Percentiles rank a stretch among this genome's conserved stretches.
These are phyloP conservation scores for Spinus olivaceus DNA, from an alignment of 2,797 vertebrate genomes.

Conservation along the genomic window DNA sequence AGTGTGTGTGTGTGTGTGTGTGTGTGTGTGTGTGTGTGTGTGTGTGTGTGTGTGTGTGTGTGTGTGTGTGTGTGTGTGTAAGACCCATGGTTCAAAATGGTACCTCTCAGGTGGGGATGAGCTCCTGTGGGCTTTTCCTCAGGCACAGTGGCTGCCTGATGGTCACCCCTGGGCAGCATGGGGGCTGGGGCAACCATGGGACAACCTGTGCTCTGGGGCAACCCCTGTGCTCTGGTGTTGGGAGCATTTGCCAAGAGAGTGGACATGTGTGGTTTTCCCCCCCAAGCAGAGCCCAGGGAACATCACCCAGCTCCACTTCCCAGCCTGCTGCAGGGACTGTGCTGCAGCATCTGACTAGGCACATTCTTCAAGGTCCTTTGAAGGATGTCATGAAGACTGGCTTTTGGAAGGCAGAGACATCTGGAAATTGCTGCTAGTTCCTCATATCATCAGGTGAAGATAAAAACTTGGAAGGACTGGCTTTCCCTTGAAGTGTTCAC, in stretches of 20 bases:
- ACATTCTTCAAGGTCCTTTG: neutral
- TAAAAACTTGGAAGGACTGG: neutral
- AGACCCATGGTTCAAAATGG: fast-evolving
- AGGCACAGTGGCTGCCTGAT: neutral
- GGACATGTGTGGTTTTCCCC: fast-evolving
- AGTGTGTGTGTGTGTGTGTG: no score
- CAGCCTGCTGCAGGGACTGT: neutral
- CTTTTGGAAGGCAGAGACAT: neutral
- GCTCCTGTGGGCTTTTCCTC: neutral
- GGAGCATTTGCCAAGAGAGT: neutral
- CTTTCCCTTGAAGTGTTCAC: neutral
- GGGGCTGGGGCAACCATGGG: neutral
- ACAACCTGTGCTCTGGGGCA: neutral
- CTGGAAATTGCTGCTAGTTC: neutral
- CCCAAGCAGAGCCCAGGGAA: fast-evolving
- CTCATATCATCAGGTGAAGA: neutral
- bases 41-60: no score
- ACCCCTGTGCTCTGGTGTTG: neutral
- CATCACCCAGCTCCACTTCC: neutral
- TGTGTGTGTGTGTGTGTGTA: no score
- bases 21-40: no score
- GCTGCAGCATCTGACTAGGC: neutral
- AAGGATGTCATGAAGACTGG: neutral
- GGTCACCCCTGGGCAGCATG: neutral
- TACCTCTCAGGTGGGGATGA: fast-evolving